A percentile compares a stretch with the other conserved stretches of the same genome.
These are phyloP conservation scores for Calypte anna DNA, from an alignment of 2,113 vertebrate species.

Conservation along the genomic window DNA sequence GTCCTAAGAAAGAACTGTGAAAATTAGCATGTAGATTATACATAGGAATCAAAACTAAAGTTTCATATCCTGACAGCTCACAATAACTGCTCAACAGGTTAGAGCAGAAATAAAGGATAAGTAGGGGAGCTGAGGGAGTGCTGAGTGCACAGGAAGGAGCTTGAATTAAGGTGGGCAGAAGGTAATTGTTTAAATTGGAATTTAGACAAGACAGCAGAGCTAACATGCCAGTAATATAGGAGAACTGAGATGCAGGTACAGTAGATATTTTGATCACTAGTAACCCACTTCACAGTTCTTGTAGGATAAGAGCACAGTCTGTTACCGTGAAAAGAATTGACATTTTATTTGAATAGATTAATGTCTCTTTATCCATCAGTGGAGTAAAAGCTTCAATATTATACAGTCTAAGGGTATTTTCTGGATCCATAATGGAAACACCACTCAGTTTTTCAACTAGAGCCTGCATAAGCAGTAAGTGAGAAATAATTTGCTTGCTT, in stretches of 20 bases:
- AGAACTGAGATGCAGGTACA: neutral
- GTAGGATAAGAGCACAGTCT: neutral
- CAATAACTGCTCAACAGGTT: neutral
- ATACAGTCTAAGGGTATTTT: neutral
- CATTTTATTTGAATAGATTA: conserved; percentile 34
- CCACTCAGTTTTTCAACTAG: neutral
- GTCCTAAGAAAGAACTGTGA: neutral
- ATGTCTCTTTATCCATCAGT: neutral
- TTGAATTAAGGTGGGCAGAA: neutral
- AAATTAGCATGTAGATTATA: neutral
- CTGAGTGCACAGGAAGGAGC: neutral
- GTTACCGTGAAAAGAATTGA: conserved; percentile 25
- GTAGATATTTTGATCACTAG: conserved; percentile 27
- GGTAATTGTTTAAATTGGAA: neutral
- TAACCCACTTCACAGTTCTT: conserved; percentile 17
- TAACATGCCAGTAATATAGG: neutral
- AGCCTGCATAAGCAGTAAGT: conserved; percentile 1
- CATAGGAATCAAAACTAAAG: neutral
- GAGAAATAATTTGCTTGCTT: conserved; percentile 28
- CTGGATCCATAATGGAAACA: neutral
- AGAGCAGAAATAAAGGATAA: neutral
- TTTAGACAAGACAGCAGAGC: neutral
- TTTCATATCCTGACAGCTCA: neutral
- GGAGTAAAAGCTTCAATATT: conserved; percentile 23
- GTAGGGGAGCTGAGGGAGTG: neutral